phyloP scores from a whole-genome alignment of 1,140 invertebrate species.

The Lepidurus apus region DNA sequence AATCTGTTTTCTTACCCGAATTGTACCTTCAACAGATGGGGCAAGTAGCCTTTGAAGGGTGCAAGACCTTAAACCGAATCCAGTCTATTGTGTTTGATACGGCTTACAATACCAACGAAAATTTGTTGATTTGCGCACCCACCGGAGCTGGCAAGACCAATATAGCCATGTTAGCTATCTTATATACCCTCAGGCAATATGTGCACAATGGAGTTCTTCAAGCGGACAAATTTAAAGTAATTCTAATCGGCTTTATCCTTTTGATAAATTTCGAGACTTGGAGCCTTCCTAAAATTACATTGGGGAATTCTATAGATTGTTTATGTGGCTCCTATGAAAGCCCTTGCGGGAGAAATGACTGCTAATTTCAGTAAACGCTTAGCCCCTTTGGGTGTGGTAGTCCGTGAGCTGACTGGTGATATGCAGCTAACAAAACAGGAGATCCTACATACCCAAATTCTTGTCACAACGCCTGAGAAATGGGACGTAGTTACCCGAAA shows the following conservation, averaged over 20 bases:
- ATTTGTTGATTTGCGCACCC: constrained; percentile 91
- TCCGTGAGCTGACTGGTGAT: constrained; percentile 93
- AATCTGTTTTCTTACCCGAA: constrained; percentile 35
- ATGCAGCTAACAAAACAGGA: constrained; percentile 95
- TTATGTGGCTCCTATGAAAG: constrained; percentile 99
- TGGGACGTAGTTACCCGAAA: constrained; percentile 99
- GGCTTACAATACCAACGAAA: constrained; percentile 95
- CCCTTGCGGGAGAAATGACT: constrained; percentile 96
- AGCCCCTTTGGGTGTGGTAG: constrained; percentile 67
- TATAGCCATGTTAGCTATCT: constrained; percentile 87
- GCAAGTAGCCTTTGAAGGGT: constrained; percentile 77
- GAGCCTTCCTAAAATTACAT: constrained; percentile 29
- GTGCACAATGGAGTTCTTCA: constrained; percentile 71
- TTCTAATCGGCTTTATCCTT: constrained; percentile 11
- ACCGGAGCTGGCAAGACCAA: constrained; percentile 98
- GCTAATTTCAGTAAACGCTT: constrained; percentile 82
- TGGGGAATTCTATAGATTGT: constrained; percentile 64
- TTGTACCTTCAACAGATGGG: constrained; percentile 56
- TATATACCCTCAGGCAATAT: constrained; percentile 83
- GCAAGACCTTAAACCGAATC: constrained; percentile 83
- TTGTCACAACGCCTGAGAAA: constrained; percentile 98
- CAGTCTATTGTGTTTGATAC: constrained; percentile 92
- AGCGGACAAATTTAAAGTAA: constrained; percentile 88
- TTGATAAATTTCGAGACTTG: constrained; percentile 23
- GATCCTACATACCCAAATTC: constrained; percentile 93